These are phyloP conservation scores for Zeus faber DNA, from an alignment of 2,113 vertebrate genomes.

Conservation along the genomic window DNA sequence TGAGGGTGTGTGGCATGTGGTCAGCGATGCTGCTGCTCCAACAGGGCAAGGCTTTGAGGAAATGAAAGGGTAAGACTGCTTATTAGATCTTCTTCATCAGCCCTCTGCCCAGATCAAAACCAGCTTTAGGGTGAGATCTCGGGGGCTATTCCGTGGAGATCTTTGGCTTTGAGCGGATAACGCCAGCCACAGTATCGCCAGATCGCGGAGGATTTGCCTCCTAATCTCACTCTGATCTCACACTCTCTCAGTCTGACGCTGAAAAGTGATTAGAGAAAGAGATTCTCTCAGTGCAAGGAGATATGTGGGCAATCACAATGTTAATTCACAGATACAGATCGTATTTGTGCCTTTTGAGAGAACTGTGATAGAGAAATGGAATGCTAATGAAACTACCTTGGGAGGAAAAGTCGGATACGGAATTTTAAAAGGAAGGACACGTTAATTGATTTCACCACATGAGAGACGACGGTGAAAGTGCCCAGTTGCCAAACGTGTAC, in stretches of 20 bases:
- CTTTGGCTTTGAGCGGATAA: conserved; percentile 37
- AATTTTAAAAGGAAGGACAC: too few relatives aligned
- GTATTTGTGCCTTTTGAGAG: too few relatives aligned
- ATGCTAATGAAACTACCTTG: too few relatives aligned
- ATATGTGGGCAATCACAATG: not conserved
- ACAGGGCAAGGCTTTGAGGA: conserved; percentile 23
- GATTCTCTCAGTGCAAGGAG: too few relatives aligned
- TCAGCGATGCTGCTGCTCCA: conserved; percentile 6
- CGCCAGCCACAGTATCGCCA: conserved; percentile 38
- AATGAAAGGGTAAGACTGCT: conserved; percentile 21
- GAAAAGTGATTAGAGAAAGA: conserved; percentile 46
- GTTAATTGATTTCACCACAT: too few relatives aligned
- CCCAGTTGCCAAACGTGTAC: too few relatives aligned
- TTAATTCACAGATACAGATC: not conserved
- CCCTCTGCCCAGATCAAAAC: conserved; percentile 46
- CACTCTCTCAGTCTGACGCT: conserved; percentile 25
- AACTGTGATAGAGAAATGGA: too few relatives aligned
- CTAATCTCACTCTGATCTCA: conserved; percentile 55
- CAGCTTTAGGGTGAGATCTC: conserved; percentile 50
- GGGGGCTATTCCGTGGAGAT: conserved; percentile 31
- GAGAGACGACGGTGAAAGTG: too few relatives aligned
- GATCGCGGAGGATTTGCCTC: conserved; percentile 62
- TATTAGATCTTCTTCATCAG: conserved; percentile 49
- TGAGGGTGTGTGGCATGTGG: too few relatives aligned
- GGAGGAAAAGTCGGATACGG: too few relatives aligned